Base-by-base conservation (phyloP, 2,888 invertebrate species). In the Pachymerium ferrugineum region DNA sequence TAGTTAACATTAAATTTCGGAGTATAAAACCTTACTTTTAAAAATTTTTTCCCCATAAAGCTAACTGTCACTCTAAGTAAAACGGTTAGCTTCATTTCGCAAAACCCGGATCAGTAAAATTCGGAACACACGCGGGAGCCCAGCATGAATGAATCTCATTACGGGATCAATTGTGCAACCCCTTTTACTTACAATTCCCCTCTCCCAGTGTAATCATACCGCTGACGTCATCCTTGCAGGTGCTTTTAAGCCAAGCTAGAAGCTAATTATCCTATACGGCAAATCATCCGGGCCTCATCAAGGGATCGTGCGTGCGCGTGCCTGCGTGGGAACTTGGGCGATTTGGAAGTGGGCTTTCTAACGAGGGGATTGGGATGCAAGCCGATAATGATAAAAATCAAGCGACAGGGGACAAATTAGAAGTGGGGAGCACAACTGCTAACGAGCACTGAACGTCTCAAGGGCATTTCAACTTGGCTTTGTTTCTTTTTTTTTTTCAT, bases 361-460 rank as follows among this genome's bases (percentile, higher is more conserved):
- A 62, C 62, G 62, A 62, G 62, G 62, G 62, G 62, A 62, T 62
- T 62, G 62, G 62, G 62, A 62, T 62, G 62, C 62, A 28, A 62
- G 62, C 62, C 62, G 62, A 62, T 62, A 62, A 62, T 62, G 62
- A 62, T 62, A 62, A 62, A 62, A 62, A 25, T 62, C 62, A 62
- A 62, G 62, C 62, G 62, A 62, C 62, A 62, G 62, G 62, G 62
- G 62, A 62, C 62, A 62, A 62, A 62, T 62, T 62, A 62, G 62
- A 62, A 28, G 22, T 8, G 62, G 62, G 62, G 62, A 62, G 62
- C 25, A 12, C 62, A 62, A 62, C 62, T 62, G 62, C 62, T 62
- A 62, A 62, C 62, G 62, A 62, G 62, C 62, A 25, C 62, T 25
- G 62, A 62, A 28, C 25, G 62, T 62, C 62, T 62, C 28, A 62